These are phyloP conservation scores for Aphaenogaster floridana DNA, from an alignment of 1,140 invertebrate species.

Conservation along the genomic window DNA sequence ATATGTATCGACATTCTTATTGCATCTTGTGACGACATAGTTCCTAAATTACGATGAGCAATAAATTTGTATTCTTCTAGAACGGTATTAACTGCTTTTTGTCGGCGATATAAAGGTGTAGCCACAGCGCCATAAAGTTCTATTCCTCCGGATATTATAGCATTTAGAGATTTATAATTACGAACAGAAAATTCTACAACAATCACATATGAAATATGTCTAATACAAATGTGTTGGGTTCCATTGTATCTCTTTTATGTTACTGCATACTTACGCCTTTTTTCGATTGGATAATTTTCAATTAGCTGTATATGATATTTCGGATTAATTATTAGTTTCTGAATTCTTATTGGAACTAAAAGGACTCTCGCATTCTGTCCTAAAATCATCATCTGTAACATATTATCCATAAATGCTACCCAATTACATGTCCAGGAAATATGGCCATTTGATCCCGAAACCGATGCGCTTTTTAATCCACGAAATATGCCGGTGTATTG, in stretches of 20 bases:
- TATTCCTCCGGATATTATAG: constrained; percentile 91
- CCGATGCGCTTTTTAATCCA: constrained; percentile 87
- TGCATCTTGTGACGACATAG: constrained; percentile 82
- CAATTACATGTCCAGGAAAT: constrained; percentile 94
- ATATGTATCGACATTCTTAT: constrained; percentile 90
- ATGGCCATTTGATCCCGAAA: constrained; percentile 85
- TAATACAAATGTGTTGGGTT: background rate
- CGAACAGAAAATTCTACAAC: constrained; percentile 84
- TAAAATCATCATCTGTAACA: constrained; percentile 95
- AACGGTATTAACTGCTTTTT: constrained; percentile 90
- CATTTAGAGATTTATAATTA: constrained; percentile 84
- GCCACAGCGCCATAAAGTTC: constrained; percentile 94
- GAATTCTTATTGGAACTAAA: constrained; percentile 94
- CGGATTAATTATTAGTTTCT: constrained; percentile 93
- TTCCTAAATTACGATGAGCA: constrained; percentile 75
- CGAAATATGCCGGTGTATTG: constrained; percentile 95
- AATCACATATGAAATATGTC: too few species aligned
- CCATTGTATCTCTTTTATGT: too few species aligned
- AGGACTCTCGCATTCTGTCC: constrained; percentile 91
- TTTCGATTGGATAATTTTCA: constrained; percentile 75
- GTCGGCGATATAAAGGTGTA: constrained; percentile 91
- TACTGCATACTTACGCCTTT: constrained; percentile 72
- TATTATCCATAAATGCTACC: constrained; percentile 97
- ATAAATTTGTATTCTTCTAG: constrained; percentile 93
- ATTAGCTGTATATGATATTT: constrained; percentile 88